Conservation (phyloP, 2,888 invertebrate species). For the Trilocha varians region DNA sequence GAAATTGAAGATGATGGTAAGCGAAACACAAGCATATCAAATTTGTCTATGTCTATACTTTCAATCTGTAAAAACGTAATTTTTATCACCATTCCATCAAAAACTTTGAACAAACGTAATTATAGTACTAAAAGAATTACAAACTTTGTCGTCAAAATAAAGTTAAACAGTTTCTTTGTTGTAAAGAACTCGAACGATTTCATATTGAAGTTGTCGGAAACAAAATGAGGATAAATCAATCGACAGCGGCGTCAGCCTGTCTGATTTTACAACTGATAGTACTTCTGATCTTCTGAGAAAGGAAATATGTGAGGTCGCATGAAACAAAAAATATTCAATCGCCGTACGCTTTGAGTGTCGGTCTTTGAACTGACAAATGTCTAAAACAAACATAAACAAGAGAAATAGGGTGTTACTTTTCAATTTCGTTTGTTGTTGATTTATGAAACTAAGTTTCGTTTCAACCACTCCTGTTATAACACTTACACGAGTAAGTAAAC, state of each 20-base stretch:
- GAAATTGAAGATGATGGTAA: too few relatives aligned
- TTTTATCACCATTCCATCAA: too few relatives aligned
- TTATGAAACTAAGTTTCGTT: too few relatives aligned
- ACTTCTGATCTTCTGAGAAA: not conserved
- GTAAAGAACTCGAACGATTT: not conserved
- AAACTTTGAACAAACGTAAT: too few relatives aligned
- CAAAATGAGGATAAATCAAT: conserved; percentile 9
- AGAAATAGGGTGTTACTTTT: not conserved
- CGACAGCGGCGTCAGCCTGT: conserved; percentile 4
- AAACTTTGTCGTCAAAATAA: too few relatives aligned
- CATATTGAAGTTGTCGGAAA: conserved; percentile 1
- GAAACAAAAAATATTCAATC: not conserved
- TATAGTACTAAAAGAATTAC: too few relatives aligned
- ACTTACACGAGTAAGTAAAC: too few relatives aligned
- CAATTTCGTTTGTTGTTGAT: not conserved
- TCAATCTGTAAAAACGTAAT: too few relatives aligned
- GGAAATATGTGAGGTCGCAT: not conserved
- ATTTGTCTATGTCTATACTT: too few relatives aligned
- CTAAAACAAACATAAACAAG: not conserved
- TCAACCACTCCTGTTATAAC: too few relatives aligned
- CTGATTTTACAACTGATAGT: conserved; percentile 3
- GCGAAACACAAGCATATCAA: too few relatives aligned
- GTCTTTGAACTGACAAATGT: not conserved
- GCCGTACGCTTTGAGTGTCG: not conserved
- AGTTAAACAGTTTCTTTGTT: not conserved